Conservation (phyloP, 2,888 invertebrate species). For the Chrysolina americana region DNA sequence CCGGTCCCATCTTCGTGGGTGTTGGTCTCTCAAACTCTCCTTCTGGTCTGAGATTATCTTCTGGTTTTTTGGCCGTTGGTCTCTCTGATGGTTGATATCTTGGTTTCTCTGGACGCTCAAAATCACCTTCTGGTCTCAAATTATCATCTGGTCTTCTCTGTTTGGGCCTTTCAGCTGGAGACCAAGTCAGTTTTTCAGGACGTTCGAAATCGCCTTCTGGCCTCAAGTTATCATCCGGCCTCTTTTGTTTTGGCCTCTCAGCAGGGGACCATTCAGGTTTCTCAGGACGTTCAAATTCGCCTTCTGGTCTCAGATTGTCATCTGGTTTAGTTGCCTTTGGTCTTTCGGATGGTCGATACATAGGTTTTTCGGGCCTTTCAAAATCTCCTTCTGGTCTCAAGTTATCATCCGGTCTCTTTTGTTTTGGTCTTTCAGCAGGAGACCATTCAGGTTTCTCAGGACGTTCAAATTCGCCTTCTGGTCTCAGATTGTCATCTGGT, state of each 20-base stretch:
- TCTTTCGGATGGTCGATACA: conserved; percentile 66
- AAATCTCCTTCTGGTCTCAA: conserved; percentile 74
- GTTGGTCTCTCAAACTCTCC: conserved; percentile 66
- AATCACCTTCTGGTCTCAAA: conserved; percentile 76
- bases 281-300: conserved; percentile 72
- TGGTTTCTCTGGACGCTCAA: conserved; percentile 69
- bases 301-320: conserved; percentile 73
- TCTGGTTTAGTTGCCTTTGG: conserved; percentile 69
- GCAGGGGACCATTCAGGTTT: conserved; percentile 67
- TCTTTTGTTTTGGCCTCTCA: conserved; percentile 69
- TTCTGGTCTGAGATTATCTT: conserved; percentile 74
- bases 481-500: conserved; percentile 71
- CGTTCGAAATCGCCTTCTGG: conserved; percentile 68
- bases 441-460: conserved; percentile 63
- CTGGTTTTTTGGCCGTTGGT: conserved; percentile 72
- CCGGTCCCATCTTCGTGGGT: conserved; percentile 65
- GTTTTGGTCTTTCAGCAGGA: conserved; percentile 69
- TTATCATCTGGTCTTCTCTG: conserved; percentile 73
- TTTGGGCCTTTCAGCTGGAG: conserved; percentile 63
- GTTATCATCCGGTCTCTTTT: conserved; percentile 73
- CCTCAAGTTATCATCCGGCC: conserved; percentile 71
- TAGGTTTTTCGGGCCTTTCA: conserved; percentile 69
- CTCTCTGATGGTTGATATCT: conserved; percentile 70
- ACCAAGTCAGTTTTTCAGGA: conserved; percentile 61
- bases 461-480: conserved; percentile 74